phyloP scores from a whole-genome alignment of 2,113 vertebrate species.

The Poeciliopsis retropinna region DNA sequence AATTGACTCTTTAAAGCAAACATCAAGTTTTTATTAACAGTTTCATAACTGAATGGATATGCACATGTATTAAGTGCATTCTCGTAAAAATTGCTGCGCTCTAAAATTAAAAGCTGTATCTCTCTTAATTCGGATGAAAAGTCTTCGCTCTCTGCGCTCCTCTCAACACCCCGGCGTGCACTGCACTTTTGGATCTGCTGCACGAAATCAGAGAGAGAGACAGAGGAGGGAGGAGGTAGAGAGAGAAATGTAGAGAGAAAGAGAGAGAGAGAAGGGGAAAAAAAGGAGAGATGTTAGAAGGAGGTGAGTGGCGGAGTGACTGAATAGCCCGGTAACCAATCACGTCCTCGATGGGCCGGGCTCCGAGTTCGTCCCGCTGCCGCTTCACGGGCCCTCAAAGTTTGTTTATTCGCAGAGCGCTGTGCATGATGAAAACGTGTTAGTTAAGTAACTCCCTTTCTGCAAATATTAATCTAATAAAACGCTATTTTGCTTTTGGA shows the following conservation, averaged over 20 bases:
- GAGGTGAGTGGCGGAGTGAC: slow-evolving; percentile 69
- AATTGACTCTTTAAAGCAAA: too few relatives aligned
- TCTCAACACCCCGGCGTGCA: slow-evolving; percentile 53
- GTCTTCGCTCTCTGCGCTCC: slow-evolving; percentile 39
- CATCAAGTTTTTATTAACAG: background rate
- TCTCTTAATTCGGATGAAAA: slow-evolving; percentile 32
- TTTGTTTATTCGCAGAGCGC: slow-evolving; percentile 86
- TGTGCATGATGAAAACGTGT: slow-evolving; percentile 85
- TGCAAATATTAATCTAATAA: slow-evolving; percentile 76
- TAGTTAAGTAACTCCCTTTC: slow-evolving; percentile 71
- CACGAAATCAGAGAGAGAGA: slow-evolving; percentile 43
- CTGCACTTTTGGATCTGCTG: slow-evolving; percentile 49
- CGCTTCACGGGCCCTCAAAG: slow-evolving; percentile 83
- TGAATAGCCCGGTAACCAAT: slow-evolving; percentile 80
- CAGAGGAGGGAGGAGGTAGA: slow-evolving; percentile 15
- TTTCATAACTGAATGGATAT: too few relatives aligned
- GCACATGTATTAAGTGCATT: too few relatives aligned
- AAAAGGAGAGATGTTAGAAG: slow-evolving; percentile 14
- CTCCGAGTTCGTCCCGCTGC: slow-evolving; percentile 75
- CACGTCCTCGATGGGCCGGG: slow-evolving; percentile 73
- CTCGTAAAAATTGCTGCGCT: background rate
- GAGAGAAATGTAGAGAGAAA: slow-evolving; percentile 16
- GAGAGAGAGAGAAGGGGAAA: slow-evolving; percentile 10
- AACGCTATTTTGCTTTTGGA: slow-evolving; percentile 37
- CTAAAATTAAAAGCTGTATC: slow-evolving; percentile 41